These are phyloP conservation scores for Astur gentilis DNA, from an alignment of 2,113 vertebrate species.

Conservation along the genomic window DNA sequence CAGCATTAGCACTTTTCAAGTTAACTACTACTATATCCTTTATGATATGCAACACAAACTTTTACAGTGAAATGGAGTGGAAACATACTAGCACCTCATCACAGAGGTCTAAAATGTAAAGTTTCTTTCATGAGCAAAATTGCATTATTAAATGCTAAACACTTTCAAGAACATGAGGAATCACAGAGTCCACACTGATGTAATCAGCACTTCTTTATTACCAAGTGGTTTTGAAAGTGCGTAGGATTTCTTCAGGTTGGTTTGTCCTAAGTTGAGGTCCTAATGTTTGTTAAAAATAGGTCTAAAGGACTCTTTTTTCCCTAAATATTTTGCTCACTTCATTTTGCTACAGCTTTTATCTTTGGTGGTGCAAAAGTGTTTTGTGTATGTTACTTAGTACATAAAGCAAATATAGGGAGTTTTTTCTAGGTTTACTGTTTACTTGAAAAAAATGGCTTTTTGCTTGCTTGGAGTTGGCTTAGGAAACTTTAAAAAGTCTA, in stretches of 20 bases:
- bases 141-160: neutral
- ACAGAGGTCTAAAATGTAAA: neutral
- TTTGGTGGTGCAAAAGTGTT: neutral
- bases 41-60: neutral
- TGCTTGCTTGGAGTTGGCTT: neutral
- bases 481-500: neutral
- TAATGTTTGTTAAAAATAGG: neutral
- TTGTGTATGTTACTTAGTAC: neutral
- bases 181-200: neutral
- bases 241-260: neutral
- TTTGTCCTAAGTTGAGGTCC: neutral
- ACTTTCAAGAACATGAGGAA: neutral
- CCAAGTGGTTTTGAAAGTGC: neutral
- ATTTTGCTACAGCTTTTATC: neutral
- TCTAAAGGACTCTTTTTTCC: neutral
- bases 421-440: neutral
- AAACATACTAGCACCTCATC: neutral
- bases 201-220: neutral
- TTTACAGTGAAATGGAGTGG: neutral
- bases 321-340: neutral
- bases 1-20: neutral
- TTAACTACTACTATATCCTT: neutral
- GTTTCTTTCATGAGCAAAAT: neutral
- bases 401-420: neutral
- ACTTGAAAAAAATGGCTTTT: neutral